Evolutionary conservation across 2,113 vertebrate genomes (phyloP).

Genomic region (Stictonetta naevosa): DNA sequence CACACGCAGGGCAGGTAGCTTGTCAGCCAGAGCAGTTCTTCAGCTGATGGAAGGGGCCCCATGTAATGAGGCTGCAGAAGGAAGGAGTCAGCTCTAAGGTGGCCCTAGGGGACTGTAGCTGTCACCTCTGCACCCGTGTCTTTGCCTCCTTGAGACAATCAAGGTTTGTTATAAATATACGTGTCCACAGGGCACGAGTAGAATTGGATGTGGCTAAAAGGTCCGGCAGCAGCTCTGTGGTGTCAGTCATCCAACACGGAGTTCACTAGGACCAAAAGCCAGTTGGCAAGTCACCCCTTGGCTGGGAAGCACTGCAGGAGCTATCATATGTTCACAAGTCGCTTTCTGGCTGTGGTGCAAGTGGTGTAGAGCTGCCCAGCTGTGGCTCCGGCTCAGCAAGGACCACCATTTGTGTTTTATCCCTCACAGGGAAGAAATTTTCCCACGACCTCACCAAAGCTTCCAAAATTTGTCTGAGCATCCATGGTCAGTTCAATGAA

Average conservation of each 20-base stretch:
- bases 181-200: not conserved
- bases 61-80: conserved; percentile 18
- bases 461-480: not conserved
- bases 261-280: not conserved
- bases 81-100: not conserved
- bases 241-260: not conserved
- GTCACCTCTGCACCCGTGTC: not conserved
- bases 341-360: not conserved
- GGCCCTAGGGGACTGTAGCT: not conserved
- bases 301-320: not conserved
- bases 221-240: not conserved
- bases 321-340: not conserved
- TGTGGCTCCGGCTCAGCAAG: not conserved
- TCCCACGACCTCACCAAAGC: not conserved
- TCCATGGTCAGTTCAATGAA: not conserved
- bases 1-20: too few relatives aligned
- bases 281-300: not conserved
- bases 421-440: not conserved
- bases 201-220: not conserved
- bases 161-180: not conserved
- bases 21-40: not conserved
- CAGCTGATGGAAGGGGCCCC: not conserved
- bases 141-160: not conserved
- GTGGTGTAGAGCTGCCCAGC: not conserved
- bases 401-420: not conserved